Conservation (phyloP, 2,888 invertebrate species). For the Nomada flava region DNA sequence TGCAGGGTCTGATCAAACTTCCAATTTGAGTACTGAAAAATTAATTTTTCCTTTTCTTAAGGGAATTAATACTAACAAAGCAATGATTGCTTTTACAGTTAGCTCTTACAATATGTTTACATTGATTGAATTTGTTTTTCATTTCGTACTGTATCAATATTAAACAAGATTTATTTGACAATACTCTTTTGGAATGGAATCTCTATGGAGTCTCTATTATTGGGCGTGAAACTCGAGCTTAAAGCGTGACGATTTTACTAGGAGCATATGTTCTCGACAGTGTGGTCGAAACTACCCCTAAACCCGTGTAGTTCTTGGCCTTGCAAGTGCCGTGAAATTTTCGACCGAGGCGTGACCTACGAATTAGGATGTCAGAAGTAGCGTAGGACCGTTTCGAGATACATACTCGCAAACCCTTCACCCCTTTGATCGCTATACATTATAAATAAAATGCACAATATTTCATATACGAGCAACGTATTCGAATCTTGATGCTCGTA, state of each 20-base stretch:
- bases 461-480: background rate
- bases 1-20: too few relatives aligned
- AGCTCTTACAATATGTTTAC: too few relatives aligned
- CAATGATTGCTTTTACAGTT: too few relatives aligned
- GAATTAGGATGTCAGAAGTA: constrained; percentile 68
- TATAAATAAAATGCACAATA: background rate
- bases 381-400: constrained; percentile 31
- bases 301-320: background rate
- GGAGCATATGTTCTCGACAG: constrained; percentile 63
- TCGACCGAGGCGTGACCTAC: constrained; percentile 66
- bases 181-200: too few relatives aligned
- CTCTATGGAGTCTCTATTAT: background rate
- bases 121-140: too few relatives aligned
- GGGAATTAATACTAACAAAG: too few relatives aligned
- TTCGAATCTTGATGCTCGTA: too few relatives aligned
- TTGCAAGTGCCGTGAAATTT: constrained; percentile 64
- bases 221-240: constrained; percentile 65
- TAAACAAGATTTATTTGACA: too few relatives aligned
- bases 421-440: background rate
- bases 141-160: too few relatives aligned
- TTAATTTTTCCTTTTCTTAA: too few relatives aligned
- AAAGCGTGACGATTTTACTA: constrained; percentile 64
- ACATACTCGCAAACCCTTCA: background rate
- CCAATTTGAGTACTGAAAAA: too few relatives aligned
- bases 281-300: constrained; percentile 31